phyloP scores from a whole-genome alignment of 1,140 invertebrate genomes.

The Pseudobourletiella spinata region DNA sequence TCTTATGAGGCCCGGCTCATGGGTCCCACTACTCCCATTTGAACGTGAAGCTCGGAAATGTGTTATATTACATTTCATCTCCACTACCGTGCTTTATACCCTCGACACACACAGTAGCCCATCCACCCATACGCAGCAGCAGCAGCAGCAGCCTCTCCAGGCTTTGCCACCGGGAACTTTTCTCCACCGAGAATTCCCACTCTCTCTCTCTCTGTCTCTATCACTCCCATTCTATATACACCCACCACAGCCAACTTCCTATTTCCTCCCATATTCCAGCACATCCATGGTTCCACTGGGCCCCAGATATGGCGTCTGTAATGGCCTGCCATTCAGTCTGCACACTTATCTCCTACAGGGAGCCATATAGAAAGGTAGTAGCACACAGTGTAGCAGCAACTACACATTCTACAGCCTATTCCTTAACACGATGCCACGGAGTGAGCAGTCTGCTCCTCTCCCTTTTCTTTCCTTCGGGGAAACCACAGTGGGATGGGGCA shows the following conservation, averaged over 20 bases:
- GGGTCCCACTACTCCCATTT: conserved; percentile 27
- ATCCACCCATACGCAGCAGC: background rate
- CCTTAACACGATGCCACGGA: background rate
- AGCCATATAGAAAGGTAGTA: too few relatives aligned
- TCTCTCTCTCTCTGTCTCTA: background rate
- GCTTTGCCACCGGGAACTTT: too few relatives aligned
- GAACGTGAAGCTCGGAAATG: background rate
- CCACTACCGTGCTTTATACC: background rate
- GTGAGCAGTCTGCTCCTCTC: background rate
- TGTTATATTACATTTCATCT: too few relatives aligned
- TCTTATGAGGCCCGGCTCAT: conserved; percentile 20
- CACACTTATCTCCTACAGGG: too few relatives aligned
- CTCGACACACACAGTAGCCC: background rate
- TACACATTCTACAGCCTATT: too few relatives aligned
- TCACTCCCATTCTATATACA: background rate
- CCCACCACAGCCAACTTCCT: background rate
- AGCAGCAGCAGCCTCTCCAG: too few relatives aligned
- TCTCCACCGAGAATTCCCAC: background rate
- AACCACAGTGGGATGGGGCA: too few relatives aligned
- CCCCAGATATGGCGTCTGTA: background rate
- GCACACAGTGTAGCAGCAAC: too few relatives aligned
- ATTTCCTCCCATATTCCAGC: too few relatives aligned
- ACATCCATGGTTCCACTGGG: background rate
- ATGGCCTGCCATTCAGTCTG: background rate
- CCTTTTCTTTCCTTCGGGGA: background rate